A percentile compares a stretch with the other conserved stretches of the same genome.
phyloP scores from a whole-genome alignment of 1,140 invertebrate species.

The Microvelia longipes region DNA sequence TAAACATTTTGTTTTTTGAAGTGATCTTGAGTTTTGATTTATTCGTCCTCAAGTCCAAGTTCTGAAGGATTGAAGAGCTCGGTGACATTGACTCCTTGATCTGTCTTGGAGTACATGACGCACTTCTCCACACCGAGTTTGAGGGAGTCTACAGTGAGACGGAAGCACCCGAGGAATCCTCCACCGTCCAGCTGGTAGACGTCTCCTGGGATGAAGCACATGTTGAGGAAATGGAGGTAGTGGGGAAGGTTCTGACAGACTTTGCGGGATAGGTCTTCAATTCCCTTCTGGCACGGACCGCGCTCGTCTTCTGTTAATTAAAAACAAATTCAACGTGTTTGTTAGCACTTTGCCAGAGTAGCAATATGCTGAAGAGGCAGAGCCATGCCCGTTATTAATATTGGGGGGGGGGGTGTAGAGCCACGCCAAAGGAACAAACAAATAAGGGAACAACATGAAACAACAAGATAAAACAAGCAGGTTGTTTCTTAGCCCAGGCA shows the following conservation, averaged over 20 bases:
- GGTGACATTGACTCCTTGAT: not conserved
- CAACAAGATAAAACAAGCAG: too few relatives aligned
- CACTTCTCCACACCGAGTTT: conserved; percentile 1
- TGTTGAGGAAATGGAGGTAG: conserved; percentile 1
- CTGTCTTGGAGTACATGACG: not conserved
- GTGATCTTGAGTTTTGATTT: too few relatives aligned
- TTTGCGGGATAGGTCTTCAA: not conserved
- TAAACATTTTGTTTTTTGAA: too few relatives aligned
- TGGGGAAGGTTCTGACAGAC: not conserved
- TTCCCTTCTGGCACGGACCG: not conserved
- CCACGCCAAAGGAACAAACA: too few relatives aligned
- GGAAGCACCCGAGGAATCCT: not conserved
- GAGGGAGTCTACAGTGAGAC: not conserved
- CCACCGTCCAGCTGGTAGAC: not conserved
- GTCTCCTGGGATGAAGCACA: not conserved
- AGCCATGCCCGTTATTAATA: too few relatives aligned
- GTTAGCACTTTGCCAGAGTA: too few relatives aligned
- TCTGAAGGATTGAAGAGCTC: not conserved
- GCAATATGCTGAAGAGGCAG: too few relatives aligned
- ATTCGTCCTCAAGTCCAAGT: not conserved
- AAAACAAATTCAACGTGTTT: too few relatives aligned
- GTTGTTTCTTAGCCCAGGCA: too few relatives aligned
- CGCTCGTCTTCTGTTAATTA: not conserved
- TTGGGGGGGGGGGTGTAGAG: too few relatives aligned
- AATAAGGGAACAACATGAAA: too few relatives aligned